These are phyloP conservation scores for Rhagoletis pomonella DNA, from an alignment of 1,140 invertebrate genomes.

Conservation along the genomic window DNA sequence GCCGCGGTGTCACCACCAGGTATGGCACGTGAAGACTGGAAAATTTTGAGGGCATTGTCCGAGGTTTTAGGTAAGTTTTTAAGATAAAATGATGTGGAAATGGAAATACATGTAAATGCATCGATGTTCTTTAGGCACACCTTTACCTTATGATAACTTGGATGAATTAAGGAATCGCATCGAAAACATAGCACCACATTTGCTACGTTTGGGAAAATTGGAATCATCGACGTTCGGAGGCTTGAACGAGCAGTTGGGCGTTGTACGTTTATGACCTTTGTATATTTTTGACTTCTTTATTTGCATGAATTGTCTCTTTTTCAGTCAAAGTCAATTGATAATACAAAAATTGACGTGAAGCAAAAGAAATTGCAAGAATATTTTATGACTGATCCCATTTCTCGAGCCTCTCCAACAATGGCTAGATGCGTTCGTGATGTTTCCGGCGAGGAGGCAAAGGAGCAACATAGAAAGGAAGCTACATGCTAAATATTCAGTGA, in stretches of 20 bases:
- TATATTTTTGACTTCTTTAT: neutral
- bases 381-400: slow-evolving; percentile 98
- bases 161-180: slow-evolving; percentile 89
- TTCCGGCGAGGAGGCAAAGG: slow-evolving; percentile 76
- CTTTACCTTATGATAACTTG: slow-evolving; percentile 93
- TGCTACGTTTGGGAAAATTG: slow-evolving; percentile 87
- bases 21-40: slow-evolving; percentile 97
- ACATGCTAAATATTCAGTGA: slow-evolving; percentile 50
- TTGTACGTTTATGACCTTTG: slow-evolving; percentile 75
- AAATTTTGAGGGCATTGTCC: slow-evolving; percentile 88
- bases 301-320: slow-evolving; percentile 44
- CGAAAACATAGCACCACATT: slow-evolving; percentile 90
- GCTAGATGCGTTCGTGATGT: slow-evolving; percentile 97
- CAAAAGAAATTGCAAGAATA: slow-evolving; percentile 92
- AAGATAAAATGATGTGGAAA: neutral
- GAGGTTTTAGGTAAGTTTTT: slow-evolving; percentile 83
- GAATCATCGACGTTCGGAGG: slow-evolving; percentile 91
- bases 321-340: slow-evolving; percentile 76
- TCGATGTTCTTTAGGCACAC: slow-evolving; percentile 64
- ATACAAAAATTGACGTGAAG: slow-evolving; percentile 81
- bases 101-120: neutral
- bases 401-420: slow-evolving; percentile 98
- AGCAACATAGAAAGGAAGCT: slow-evolving; percentile 52
- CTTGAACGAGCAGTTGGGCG: slow-evolving; percentile 82
- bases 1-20: slow-evolving; percentile 95